Evolutionary conservation across 1,140 invertebrate genomes (phyloP).

Genomic region (Drosophila mayri): DNA sequence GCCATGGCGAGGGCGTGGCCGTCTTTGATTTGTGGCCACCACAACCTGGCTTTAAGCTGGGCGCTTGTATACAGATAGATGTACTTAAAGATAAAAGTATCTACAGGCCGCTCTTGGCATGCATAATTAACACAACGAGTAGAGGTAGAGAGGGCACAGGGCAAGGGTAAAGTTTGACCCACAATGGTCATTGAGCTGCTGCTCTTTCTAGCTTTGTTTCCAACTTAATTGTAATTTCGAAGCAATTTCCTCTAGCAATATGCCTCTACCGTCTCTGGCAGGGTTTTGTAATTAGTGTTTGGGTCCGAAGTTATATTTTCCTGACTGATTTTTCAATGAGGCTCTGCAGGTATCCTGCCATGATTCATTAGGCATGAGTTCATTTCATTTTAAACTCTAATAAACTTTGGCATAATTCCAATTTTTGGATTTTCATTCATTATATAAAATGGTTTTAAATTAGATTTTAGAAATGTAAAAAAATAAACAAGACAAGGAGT

Average conservation of each 20-base stretch:
- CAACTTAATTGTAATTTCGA: constrained; percentile 48
- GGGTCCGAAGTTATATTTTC: constrained; percentile 1
- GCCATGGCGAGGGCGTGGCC: constrained; percentile 21
- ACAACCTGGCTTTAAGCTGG: constrained; percentile 21
- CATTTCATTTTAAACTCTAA: neutral
- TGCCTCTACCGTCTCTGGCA: constrained; percentile 12
- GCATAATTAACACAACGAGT: constrained; percentile 50
- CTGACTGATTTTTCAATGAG: neutral
- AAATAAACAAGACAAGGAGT: too few relatives aligned
- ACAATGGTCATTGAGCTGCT: constrained; percentile 40
- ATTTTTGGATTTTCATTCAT: neutral
- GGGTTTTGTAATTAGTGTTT: constrained; percentile 27
- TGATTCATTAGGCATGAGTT: neutral
- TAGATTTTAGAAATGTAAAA: too few relatives aligned
- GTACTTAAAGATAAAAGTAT: constrained; percentile 30
- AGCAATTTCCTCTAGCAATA: constrained; percentile 39
- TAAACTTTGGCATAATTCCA: neutral
- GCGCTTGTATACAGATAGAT: neutral
- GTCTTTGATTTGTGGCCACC: constrained; percentile 69
- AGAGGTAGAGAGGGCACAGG: neutral
- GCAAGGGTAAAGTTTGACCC: constrained; percentile 20
- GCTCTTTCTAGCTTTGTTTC: neutral
- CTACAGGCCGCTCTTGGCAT: constrained; percentile 54
- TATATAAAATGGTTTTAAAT: too few relatives aligned
- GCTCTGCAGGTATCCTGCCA: neutral